phyloP scores from a whole-genome alignment of 1,140 invertebrate species.

The Paracyclopina nana region DNA sequence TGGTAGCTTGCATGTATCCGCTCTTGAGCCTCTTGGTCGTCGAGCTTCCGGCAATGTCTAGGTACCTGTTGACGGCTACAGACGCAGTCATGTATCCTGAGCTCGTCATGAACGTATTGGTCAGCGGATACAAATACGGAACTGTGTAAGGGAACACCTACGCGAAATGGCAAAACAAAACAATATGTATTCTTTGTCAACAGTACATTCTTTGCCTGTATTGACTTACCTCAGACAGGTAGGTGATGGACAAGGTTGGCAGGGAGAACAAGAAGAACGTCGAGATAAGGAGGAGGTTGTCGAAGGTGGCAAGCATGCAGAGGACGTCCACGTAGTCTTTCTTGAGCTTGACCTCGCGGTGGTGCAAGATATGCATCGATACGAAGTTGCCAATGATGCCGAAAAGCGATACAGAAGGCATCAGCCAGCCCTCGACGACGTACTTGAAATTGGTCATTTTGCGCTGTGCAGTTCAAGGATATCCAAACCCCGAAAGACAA shows the following conservation, averaged over 20 bases:
- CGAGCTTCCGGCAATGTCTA: not conserved
- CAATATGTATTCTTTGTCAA: no score
- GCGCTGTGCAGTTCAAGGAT: not conserved
- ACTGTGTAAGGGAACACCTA: conserved; percentile 7
- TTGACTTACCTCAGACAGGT: no score
- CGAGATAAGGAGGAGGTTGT: conserved; percentile 12
- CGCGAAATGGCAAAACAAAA: no score
- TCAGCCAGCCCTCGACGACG: not conserved
- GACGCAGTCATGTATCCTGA: conserved; percentile 8
- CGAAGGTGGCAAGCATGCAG: conserved; percentile 1
- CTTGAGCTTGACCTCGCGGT: conserved; percentile 7
- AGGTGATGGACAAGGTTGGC: not conserved
- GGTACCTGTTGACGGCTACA: conserved; percentile 1
- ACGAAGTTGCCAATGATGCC: conserved; percentile 13
- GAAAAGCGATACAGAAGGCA: conserved; percentile 7
- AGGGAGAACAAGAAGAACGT: conserved; percentile 5
- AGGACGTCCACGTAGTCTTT: conserved; percentile 5
- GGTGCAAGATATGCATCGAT: not conserved
- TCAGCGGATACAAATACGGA: conserved; percentile 1
- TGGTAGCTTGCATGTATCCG: conserved; percentile 1
- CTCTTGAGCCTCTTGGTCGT: not conserved
- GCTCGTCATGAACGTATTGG: conserved; percentile 3
- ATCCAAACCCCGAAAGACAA: not conserved
- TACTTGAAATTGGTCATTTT: not conserved
- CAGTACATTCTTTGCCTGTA: no score